Conservation (phyloP, 2,113 vertebrate genomes). For the Dissostichus mawsoni region DNA sequence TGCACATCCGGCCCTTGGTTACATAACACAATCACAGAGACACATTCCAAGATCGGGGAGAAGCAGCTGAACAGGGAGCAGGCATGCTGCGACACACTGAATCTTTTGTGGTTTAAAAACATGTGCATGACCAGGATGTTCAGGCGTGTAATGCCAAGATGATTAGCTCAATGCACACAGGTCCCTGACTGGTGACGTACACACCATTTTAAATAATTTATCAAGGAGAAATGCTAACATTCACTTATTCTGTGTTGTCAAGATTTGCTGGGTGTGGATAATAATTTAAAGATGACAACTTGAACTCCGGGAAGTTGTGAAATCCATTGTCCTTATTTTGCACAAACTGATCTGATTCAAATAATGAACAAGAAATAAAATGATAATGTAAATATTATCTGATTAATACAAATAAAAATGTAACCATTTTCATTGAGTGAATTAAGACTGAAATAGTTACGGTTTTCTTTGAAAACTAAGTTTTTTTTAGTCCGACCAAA, state of each 20-base stretch:
- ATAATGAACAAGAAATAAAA: no score
- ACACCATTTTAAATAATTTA: neutral
- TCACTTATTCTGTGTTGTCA: neutral
- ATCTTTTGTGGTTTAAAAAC: neutral
- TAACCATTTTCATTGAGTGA: no score
- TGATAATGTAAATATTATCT: no score
- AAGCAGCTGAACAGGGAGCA: conserved; percentile 45
- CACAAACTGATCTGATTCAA: neutral
- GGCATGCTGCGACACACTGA: conserved; percentile 11
- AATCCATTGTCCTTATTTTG: neutral
- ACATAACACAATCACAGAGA: conserved; percentile 46
- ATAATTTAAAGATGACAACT: neutral
- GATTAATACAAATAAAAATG: no score
- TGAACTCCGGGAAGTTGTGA: neutral
- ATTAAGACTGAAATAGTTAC: no score
- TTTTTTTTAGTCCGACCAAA: no score
- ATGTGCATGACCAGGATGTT: neutral
- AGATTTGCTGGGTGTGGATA: neutral
- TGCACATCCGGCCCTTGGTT: conserved; percentile 50
- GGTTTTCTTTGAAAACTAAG: no score
- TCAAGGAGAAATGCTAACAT: neutral
- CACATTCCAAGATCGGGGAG: conserved; percentile 14
- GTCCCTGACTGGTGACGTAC: neutral
- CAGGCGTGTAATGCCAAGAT: neutral
- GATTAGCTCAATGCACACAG: neutral